Base-by-base conservation (phyloP, 2,888 invertebrate genomes). In the Dichetophora obliterata region DNA sequence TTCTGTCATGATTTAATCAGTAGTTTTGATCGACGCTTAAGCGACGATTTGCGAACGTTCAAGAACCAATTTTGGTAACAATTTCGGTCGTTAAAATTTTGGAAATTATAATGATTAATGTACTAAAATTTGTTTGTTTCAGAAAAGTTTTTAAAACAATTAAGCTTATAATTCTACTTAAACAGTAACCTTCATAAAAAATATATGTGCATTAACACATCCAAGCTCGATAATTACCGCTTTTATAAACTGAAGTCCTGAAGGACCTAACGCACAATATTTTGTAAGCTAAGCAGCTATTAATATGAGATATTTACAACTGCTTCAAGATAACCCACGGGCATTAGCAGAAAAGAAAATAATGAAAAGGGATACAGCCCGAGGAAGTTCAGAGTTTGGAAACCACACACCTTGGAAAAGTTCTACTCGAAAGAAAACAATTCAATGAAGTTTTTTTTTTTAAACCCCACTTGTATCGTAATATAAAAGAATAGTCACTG, bases 301-400 rank as follows among this genome's bases (percentile, higher is more conserved):
- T 82, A 82, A 82, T 82, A 80, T 82, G 75, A 80, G 80, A 80
- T 80, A 81, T 81, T 82, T 80, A 81, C 80, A 78, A 79, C n/a
- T 68, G 22, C 68, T 19, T 50, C 5, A 24, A 50, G 50, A 34
- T 1, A 3, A 22, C 11, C 43, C 66, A 22, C 16, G 19, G 22
- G 48, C 68, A 50, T 50, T 16, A 22, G 11, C 68, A 24, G 5
- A 11, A 24, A 24, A 11, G 19, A n/a, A 48, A 11, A 22, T 48
- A 66, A 48, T 6, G 19, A 43, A 37, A 22, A 22, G 11, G 37
- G 43, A 31, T 31, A n/a, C 63, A 16, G 27, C 63, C 34, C 8
- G n/a, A 27, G 37, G 37, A 19, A 14, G 37, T 34, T 5, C 37
- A 31, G 4, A 31, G 4, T 27, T 34, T 34, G 37, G 9, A 65